Base-by-base conservation (phyloP, 1,140 invertebrate genomes). In the Sarcophaga peregrina region DNA sequence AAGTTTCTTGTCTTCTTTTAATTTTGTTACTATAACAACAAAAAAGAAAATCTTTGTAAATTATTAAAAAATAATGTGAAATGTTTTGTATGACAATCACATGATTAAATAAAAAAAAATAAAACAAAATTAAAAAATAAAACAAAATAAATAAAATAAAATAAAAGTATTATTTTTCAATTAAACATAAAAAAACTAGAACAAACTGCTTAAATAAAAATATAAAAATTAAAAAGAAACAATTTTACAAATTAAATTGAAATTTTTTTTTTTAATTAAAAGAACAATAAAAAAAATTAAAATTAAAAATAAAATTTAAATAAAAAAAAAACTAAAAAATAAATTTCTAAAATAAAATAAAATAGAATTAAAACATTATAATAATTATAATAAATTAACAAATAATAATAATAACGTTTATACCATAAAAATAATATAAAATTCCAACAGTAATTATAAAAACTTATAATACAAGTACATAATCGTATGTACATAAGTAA, bases 71-170 rank as follows among this genome's bases (percentile, higher is more conserved):
- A 82, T 83, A 58, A 83, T 83, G 83, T 83, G 89, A 90, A 90
- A 90, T 90, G 89, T 90, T 90, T 90, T 90, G 89, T 90, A 90
- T 90, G 89, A 90, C 89, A 90, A 90, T 90, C 89, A 90, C 89
- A 90, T 90, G 88, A 90, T 88, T 87, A 88, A 87, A 86, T 86
- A 82, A 37, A 46, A 62, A 37, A 62, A 82, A n/a, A 84, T 48
- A n/a, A n/a, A n/a, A n/a, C n/a, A n/a, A n/a, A n/a, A n/a, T n/a
- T n/a, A n/a, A n/a, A n/a, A n/a, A 81, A 47, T 47, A 45, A 81
- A 78, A 82, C 48, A 50, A 17, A 50, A 50, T n/a, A 50, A 76
- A 78, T 50, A 75, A 15, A 75, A 9, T 48, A 52, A 20, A 17
- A 20, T 17, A 50, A 52, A 8, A 50, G 20, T 50, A n/a, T 20